A percentile compares a stretch with the other conserved stretches of the same genome.
Evolutionary conservation across 1,140 invertebrate species (phyloP).

Genomic region (Spodoptera litura): DNA sequence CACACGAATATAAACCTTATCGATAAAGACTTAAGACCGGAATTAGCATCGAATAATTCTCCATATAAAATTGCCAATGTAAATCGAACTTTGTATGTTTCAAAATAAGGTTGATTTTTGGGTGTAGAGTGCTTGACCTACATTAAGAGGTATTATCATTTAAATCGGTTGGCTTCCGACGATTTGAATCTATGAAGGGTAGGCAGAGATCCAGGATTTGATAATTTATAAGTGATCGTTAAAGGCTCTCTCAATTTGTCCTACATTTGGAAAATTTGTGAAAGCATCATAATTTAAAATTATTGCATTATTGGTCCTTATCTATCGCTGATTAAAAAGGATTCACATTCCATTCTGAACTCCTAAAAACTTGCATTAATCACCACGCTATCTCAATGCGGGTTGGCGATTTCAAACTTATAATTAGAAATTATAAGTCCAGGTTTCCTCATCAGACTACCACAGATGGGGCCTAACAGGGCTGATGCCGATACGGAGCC

Average conservation of each 20-base stretch:
- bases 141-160: constrained; percentile 16
- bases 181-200: background rate
- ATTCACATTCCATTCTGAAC: no score
- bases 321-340: no score
- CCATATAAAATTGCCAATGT: background rate
- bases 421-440: no score
- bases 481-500: no score
- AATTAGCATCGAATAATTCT: background rate
- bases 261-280: background rate
- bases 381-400: no score
- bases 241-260: background rate
- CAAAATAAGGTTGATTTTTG: background rate
- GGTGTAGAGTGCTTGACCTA: background rate
- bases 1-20: background rate
- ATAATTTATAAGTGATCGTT: background rate
- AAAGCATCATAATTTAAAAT: no score
- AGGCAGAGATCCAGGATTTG: background rate
- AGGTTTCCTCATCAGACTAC: no score
- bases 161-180: background rate
- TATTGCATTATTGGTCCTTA: no score
- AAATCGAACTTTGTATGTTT: background rate
- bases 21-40: background rate
- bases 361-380: no score
- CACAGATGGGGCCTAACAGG: no score
- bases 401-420: no score